A percentile compares a stretch with the other conserved stretches of the same genome.
phyloP scores from a whole-genome alignment of 2,888 invertebrate species.

The Ennomos erosarius region DNA sequence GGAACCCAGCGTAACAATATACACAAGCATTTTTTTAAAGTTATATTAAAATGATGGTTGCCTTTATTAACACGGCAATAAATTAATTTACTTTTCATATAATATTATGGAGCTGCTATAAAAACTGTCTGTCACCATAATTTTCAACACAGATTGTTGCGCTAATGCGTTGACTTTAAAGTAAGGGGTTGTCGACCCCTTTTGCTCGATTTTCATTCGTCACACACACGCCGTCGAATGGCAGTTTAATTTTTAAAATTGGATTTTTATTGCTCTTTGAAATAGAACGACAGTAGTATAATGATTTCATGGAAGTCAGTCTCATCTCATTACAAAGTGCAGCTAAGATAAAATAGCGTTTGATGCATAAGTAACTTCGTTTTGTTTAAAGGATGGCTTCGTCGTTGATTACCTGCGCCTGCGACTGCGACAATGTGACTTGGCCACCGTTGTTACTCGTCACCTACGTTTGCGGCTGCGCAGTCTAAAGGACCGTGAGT shows the following conservation, averaged over 20 bases:
- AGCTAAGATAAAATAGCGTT: background rate
- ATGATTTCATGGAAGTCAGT: too few relatives aligned
- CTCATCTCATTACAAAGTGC: background rate
- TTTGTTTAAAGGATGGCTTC: too few relatives aligned
- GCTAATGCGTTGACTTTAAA: constrained; percentile 69
- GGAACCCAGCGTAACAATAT: constrained; percentile 20
- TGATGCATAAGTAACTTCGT: background rate
- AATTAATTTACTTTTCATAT: constrained; percentile 76
- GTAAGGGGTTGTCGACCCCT: constrained; percentile 75
- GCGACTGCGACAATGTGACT: too few relatives aligned
- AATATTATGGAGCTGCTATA: constrained; percentile 69
- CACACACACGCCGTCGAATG: constrained; percentile 81
- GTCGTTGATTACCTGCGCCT: too few relatives aligned
- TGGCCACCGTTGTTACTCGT: too few relatives aligned
- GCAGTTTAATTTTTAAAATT: constrained; percentile 81
- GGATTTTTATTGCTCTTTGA: constrained; percentile 73
- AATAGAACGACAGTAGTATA: constrained; percentile 54
- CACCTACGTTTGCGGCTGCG: too few relatives aligned
- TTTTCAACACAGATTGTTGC: constrained; percentile 81
- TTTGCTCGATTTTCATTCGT: constrained; percentile 74
- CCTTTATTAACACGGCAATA: constrained; percentile 71
- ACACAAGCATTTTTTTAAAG: constrained; percentile 58
- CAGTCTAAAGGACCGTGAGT: too few relatives aligned
- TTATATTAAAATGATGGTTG: constrained; percentile 65
- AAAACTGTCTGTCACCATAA: constrained; percentile 80